phyloP scores from a whole-genome alignment of 1,140 invertebrate genomes.

The Diorhabda carinulata region DNA sequence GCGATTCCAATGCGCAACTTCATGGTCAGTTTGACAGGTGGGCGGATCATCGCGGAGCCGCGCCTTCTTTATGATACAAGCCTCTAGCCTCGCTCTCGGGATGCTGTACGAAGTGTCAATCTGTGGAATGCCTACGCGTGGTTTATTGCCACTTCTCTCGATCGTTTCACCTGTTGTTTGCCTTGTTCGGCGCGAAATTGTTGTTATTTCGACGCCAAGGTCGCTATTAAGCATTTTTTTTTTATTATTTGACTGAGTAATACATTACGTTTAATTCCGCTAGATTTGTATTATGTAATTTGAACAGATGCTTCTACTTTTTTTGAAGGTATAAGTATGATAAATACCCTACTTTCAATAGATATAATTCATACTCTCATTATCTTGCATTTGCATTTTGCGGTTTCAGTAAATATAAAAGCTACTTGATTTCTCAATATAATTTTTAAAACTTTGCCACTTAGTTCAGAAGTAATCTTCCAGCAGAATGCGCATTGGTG shows the following conservation, averaged over 20 bases:
- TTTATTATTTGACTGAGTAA: neutral
- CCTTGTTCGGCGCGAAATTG: constrained; percentile 12
- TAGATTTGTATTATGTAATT: too few relatives aligned
- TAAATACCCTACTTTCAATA: too few relatives aligned
- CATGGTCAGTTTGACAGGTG: constrained; percentile 49
- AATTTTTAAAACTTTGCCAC: too few relatives aligned
- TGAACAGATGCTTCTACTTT: too few relatives aligned
- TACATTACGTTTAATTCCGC: too few relatives aligned
- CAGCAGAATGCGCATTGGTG: too few relatives aligned
- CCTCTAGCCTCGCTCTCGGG: constrained; percentile 33
- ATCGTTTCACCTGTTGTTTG: constrained; percentile 25
- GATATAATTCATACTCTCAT: too few relatives aligned
- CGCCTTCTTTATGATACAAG: constrained; percentile 41
- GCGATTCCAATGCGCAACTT: constrained; percentile 41
- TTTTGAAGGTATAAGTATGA: too few relatives aligned
- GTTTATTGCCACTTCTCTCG: constrained; percentile 21
- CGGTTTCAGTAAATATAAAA: too few relatives aligned
- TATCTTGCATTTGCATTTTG: too few relatives aligned
- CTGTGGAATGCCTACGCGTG: constrained; percentile 22
- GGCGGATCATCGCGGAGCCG: constrained; percentile 32
- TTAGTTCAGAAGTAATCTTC: too few relatives aligned
- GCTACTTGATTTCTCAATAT: too few relatives aligned
- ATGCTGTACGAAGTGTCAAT: constrained; percentile 16
- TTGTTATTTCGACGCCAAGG: constrained; percentile 6
- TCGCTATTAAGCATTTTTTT: neutral